Conservation (phyloP, 2,113 vertebrate genomes). For the Hippocampus zosterae region DNA sequence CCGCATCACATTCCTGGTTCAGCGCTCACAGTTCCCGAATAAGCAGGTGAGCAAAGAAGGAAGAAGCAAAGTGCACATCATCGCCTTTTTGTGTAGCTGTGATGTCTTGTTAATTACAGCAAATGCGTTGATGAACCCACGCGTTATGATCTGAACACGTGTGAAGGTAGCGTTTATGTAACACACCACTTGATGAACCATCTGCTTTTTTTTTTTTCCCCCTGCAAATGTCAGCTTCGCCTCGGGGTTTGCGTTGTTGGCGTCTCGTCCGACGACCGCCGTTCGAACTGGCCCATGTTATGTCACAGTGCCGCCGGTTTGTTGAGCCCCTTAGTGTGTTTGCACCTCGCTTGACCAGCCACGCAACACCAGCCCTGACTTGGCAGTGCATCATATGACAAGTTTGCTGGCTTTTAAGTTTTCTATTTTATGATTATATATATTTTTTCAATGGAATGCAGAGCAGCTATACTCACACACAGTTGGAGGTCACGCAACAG, state of each 20-base stretch:
- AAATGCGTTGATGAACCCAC: background rate
- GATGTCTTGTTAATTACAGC: background rate
- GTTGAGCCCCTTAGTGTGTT: conserved; percentile 1
- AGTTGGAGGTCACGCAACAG: background rate
- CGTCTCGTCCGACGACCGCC: conserved; percentile 4
- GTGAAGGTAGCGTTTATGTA: conserved; percentile 32
- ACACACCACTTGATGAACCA: conserved; percentile 24
- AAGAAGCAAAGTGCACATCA: background rate
- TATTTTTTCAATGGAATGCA: background rate
- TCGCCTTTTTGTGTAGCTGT: too few relatives aligned
- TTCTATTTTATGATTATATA: background rate
- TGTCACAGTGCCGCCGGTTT: conserved; percentile 15
- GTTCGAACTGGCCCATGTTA: conserved; percentile 13
- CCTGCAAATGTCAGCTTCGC: conserved; percentile 21
- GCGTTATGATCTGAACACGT: background rate
- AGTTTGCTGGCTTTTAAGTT: background rate
- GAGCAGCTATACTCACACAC: background rate
- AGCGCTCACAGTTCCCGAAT: background rate
- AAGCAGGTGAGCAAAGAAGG: background rate
- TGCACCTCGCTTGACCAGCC: background rate
- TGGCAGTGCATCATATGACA: background rate
- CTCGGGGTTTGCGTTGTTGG: conserved; percentile 18
- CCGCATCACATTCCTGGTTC: background rate
- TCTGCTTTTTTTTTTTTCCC: conserved; percentile 23
- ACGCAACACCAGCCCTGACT: background rate